These are phyloP conservation scores for Bubo blakistoni DNA, from an alignment of 2,113 vertebrate genomes.

Conservation along the genomic window DNA sequence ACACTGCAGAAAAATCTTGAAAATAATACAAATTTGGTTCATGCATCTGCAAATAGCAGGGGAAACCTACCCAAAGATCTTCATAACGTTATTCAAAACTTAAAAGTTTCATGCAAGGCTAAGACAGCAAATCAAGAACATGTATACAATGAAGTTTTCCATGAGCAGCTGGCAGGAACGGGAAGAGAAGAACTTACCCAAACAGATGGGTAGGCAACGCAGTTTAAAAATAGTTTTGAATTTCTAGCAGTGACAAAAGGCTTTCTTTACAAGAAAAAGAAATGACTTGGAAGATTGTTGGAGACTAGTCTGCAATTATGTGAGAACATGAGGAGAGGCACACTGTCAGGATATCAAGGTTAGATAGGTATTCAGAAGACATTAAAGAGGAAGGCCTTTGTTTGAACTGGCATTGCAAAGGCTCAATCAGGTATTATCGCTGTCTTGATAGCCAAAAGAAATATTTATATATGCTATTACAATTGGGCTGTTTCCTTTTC, in stretches of 20 bases:
- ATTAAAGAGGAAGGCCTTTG: not conserved
- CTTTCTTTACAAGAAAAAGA: conserved; percentile 14
- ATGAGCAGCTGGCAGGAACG: not conserved
- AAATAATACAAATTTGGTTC: not conserved
- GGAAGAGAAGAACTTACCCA: not conserved
- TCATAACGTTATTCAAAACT: not conserved
- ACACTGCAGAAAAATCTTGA: not conserved
- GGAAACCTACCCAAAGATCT: not conserved
- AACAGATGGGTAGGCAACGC: not conserved
- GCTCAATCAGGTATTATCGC: not conserved
- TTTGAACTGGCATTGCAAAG: conserved; percentile 15
- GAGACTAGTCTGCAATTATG: not conserved
- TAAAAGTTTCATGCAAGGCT: not conserved
- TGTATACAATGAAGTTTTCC: not conserved
- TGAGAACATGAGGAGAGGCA: not conserved
- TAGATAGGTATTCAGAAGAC: not conserved
- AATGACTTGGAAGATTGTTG: not conserved
- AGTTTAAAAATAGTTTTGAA: conserved; percentile 14
- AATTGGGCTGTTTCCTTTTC: not conserved
- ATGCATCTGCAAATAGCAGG: not conserved
- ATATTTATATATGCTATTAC: conserved; percentile 12
- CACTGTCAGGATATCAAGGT: not conserved
- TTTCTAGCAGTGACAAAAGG: conserved; percentile 29
- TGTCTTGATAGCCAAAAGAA: conserved; percentile 24
- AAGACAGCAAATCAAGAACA: not conserved